Percentiles rank a stretch among this genome's conserved stretches.
phyloP scores from a whole-genome alignment of 1,140 invertebrate species.

The Scaptomyza graminum region DNA sequence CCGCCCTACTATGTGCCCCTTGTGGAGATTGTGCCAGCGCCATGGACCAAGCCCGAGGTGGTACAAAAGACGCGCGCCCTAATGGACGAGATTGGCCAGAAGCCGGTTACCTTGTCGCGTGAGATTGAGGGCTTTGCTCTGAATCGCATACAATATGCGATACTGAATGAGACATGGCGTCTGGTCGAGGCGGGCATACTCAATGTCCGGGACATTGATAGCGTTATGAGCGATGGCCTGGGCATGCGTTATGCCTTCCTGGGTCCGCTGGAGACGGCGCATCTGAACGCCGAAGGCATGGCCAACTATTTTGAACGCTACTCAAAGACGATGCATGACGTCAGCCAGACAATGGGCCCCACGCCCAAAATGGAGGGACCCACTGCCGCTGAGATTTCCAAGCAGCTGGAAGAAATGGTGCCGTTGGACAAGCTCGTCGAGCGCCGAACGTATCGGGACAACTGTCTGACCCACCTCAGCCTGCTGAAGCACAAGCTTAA shows the following conservation, averaged over 20 bases:
- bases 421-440: constrained; percentile 90
- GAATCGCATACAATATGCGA: constrained; percentile 98
- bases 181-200: constrained; percentile 93
- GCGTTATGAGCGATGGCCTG: constrained; percentile 96
- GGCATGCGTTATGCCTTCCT: constrained; percentile 98
- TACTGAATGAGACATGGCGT: constrained; percentile 96
- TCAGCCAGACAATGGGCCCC: constrained; percentile 90
- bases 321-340: constrained; percentile 90
- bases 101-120: constrained; percentile 92
- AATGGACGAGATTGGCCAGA: constrained; percentile 95
- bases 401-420: constrained; percentile 89
- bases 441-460: constrained; percentile 92
- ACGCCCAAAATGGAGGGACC: constrained; percentile 90
- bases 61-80: constrained; percentile 87
- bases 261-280: constrained; percentile 96
- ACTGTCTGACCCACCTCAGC: constrained; percentile 91
- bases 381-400: constrained; percentile 86
- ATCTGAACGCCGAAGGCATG: constrained; percentile 96
- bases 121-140: constrained; percentile 97
- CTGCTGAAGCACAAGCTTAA: constrained; percentile 90
- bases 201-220: constrained; percentile 94
- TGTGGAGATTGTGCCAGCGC: constrained; percentile 96
- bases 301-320: constrained; percentile 87
- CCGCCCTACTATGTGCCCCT: constrained; percentile 98
- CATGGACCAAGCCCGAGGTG: constrained; percentile 90